Evolutionary conservation across 2,888 invertebrate species (phyloP).

Genomic region (Hanleya hanleyi): DNA sequence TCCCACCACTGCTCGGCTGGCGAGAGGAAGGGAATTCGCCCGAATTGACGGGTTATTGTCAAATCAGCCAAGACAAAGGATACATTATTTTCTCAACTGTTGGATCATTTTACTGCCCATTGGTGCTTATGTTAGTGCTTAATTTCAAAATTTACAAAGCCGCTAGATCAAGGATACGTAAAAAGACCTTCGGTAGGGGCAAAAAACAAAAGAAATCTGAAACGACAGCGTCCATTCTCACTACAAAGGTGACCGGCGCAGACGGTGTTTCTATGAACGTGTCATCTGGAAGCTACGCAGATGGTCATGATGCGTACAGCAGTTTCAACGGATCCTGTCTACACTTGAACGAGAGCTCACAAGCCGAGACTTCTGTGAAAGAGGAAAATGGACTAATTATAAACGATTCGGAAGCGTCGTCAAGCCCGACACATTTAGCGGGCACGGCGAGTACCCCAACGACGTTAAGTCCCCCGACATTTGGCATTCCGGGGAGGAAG

Average conservation of each 20-base stretch:
- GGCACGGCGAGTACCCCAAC: not conserved
- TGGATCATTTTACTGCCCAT: constrained; percentile 96
- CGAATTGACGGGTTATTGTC: constrained; percentile 79
- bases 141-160: constrained; percentile 98
- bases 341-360: constrained; percentile 46
- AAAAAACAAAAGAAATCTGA: constrained; percentile 24
- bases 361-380: constrained; percentile 35
- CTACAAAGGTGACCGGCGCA: constrained; percentile 30
- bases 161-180: constrained; percentile 86
- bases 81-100: constrained; percentile 96
- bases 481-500: not conserved
- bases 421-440: not conserved
- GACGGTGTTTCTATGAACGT: constrained; percentile 38
- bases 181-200: constrained; percentile 52
- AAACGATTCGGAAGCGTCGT: not conserved
- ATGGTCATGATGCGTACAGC: constrained; percentile 57
- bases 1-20: constrained; percentile 87
- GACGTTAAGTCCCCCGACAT: not conserved
- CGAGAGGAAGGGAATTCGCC: constrained; percentile 23
- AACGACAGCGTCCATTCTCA: constrained; percentile 18
- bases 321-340: constrained; percentile 57
- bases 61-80: constrained; percentile 88
- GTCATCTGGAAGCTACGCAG: constrained; percentile 59
- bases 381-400: constrained; percentile 4
- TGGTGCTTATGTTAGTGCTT: constrained; percentile 91